Base-by-base conservation (phyloP, 2,797 vertebrate species). In the Sebastes glaucus region DNA sequence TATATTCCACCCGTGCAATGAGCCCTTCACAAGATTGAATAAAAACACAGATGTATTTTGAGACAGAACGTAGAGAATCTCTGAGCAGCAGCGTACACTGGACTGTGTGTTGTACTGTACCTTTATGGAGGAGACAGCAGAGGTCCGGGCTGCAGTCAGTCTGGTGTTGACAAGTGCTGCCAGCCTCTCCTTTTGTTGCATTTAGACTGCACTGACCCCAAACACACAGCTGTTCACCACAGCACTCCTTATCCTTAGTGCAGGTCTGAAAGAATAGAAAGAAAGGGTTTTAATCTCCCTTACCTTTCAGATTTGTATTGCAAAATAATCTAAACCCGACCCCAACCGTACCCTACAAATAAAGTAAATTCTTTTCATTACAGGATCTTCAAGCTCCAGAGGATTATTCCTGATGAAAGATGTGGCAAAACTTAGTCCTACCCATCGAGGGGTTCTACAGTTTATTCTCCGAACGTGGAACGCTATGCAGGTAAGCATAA, bases 81-180 rank as follows among this genome's bases (percentile, higher is more conserved):
- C 2, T 9, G 5, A 52, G 25, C 42, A 68, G 59, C 27, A 9
- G 59, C 18, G 32, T 2, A 3, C 32, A 9, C 13, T 6, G 53
- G 7, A 10, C 25, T 30, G 13, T 9, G 49, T 3, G 42, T n/a
- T 64, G 55, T 8, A 20, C 28, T 38, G 64, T 93, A 99, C 98
- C 96, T 96, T 95, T 96, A 83, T 97, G 97, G 70, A 98, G 95
- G 69, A 97, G 96, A 69, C 99, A 99, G 94, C 99, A 99, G 14
- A 95, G 95, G 2, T 97, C 96, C 0, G 94, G 86, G 72, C 81
- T 95, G 91, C 99, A 99, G 89, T 99, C 96, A 0, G 85, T 94
- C 89, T 99, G 98, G 88, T 86, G 92, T 56, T 97, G 96, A 79
- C 99, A 99, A 57, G 97, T 98, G 88, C 97, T 97, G 67, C 99